These are phyloP conservation scores for Rhopalosiphum nymphaeae DNA, from an alignment of 2,888 invertebrate species.

Conservation along the genomic window DNA sequence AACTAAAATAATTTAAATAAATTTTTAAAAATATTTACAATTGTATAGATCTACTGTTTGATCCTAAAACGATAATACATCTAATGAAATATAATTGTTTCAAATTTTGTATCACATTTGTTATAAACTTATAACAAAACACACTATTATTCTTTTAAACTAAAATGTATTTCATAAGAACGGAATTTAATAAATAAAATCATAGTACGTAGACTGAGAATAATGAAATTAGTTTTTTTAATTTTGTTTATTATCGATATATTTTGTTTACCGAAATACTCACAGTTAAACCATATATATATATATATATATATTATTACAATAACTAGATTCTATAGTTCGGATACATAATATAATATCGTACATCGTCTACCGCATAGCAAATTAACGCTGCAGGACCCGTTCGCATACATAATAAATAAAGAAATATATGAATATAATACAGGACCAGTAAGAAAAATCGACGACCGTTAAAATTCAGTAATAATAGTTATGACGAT, in stretches of 20 bases:
- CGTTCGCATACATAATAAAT: background rate
- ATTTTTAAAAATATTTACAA: background rate
- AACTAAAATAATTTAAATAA: background rate
- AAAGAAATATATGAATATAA: background rate
- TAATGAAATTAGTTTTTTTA: background rate
- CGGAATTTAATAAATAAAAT: background rate
- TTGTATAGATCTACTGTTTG: background rate
- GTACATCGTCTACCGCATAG: background rate
- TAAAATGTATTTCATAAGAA: background rate
- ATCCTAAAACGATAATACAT: background rate
- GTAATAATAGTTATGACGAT: background rate
- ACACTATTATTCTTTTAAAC: background rate
- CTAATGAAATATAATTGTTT: background rate
- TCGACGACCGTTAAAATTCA: constrained; percentile 29
- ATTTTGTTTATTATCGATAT: background rate
- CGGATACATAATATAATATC: background rate
- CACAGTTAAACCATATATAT: background rate
- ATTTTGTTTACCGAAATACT: background rate
- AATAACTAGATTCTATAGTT: background rate
- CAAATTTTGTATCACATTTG: too few species aligned
- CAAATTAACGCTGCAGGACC: background rate
- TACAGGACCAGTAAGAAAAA: constrained; percentile 1
- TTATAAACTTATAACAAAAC: too few species aligned
- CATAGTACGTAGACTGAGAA: background rate
- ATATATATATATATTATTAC: background rate